These are phyloP conservation scores for Clistopyga incitator DNA, from an alignment of 2,888 invertebrate species.

Conservation along the genomic window DNA sequence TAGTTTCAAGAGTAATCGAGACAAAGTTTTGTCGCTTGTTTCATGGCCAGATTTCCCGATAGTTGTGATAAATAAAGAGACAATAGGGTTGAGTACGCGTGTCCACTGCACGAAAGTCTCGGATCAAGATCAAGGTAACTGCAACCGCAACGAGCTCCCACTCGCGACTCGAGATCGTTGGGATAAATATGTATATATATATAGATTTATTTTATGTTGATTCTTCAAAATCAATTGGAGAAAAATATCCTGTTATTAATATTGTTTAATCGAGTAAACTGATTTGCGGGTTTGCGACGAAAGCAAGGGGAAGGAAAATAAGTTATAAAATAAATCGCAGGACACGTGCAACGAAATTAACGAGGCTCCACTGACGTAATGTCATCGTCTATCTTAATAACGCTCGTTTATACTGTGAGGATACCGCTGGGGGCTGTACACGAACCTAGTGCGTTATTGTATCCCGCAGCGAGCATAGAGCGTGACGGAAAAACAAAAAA, in stretches of 20 bases:
- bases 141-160: conserved; percentile 11
- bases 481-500: background rate
- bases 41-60: no score
- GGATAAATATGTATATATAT: background rate
- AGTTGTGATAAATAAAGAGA: conserved; percentile 6
- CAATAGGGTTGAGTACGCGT: background rate
- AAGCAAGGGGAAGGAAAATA: background rate
- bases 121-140: conserved; percentile 30
- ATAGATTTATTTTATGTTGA: no score
- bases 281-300: no score
- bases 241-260: no score
- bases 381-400: conserved; percentile 47
- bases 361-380: conserved; percentile 13
- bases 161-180: background rate
- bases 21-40: no score
- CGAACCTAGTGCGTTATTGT: background rate
- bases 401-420: conserved; percentile 25
- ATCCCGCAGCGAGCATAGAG: background rate
- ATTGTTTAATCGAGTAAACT: no score
- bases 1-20: no score
- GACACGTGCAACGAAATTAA: conserved; percentile 35
- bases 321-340: no score
- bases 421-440: conserved; percentile 13
- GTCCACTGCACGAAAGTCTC: conserved; percentile 16
- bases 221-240: no score